These are phyloP conservation scores for Danio kyathit DNA, from an alignment of 2,797 vertebrate species.

Conservation along the genomic window DNA sequence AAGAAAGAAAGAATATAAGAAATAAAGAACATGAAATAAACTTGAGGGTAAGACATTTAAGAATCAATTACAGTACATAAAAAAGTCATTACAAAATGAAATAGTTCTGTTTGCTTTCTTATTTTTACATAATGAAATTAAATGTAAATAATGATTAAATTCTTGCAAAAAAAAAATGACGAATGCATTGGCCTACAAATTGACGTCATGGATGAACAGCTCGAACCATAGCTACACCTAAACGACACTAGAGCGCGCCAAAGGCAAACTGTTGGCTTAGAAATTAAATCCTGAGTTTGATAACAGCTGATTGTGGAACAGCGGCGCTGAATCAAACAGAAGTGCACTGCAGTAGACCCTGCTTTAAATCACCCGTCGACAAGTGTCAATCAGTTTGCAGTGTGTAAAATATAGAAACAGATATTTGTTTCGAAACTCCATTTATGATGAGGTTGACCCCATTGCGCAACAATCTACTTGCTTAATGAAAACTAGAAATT, in stretches of 20 bases:
- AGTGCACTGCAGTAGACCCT: constrained; percentile 12
- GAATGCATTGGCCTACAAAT: background rate
- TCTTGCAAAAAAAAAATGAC: no score
- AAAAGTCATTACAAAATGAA: no score
- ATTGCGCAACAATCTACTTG: background rate
- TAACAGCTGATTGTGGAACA: constrained; percentile 1
- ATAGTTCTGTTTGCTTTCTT: no score
- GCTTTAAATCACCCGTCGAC: background rate
- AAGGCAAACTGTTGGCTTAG: background rate
- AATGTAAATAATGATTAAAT: no score
- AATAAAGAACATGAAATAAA: no score
- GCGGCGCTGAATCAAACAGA: background rate
- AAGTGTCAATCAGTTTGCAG: background rate
- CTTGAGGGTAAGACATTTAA: no score
- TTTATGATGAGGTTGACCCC: background rate
- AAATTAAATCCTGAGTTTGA: background rate
- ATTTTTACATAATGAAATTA: no score
- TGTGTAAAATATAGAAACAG: background rate
- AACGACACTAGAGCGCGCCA: constrained; percentile 45
- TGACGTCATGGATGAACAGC: background rate
- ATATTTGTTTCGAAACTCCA: background rate
- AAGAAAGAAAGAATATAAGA: no score
- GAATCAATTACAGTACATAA: no score
- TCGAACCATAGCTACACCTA: background rate
- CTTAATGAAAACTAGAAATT: background rate